phyloP scores from a whole-genome alignment of 2,888 invertebrate genomes.

The Cephus runcator region DNA sequence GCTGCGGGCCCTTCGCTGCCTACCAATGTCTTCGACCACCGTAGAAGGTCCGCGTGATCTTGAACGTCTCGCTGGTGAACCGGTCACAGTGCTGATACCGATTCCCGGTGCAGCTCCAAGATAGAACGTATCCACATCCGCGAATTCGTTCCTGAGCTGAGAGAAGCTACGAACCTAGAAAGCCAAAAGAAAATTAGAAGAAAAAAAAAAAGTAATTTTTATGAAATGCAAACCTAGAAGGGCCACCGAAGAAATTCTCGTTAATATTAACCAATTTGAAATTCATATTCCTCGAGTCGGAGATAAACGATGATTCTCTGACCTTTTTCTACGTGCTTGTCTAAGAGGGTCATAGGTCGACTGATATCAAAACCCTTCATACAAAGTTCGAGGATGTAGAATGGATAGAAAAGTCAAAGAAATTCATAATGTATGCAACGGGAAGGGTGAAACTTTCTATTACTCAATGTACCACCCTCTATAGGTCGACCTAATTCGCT shows the following conservation, averaged over 20 bases:
- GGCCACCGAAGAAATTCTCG: background rate
- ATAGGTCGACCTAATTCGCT: too few relatives aligned
- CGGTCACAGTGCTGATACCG: constrained; percentile 63
- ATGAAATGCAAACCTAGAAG: too few relatives aligned
- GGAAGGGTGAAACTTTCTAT: too few relatives aligned
- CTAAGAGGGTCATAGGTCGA: constrained; percentile 14
- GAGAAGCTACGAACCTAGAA: constrained; percentile 90
- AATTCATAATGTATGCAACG: too few relatives aligned
- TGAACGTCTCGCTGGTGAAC: constrained; percentile 76
- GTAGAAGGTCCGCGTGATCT: constrained; percentile 70
- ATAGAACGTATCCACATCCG: constrained; percentile 92
- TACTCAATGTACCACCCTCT: too few relatives aligned
- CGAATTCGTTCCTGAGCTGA: constrained; percentile 91
- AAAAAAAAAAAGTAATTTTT: too few relatives aligned
- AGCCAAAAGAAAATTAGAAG: too few relatives aligned
- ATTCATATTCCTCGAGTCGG: constrained; percentile 62
- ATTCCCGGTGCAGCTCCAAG: constrained; percentile 71
- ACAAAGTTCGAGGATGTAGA: too few relatives aligned
- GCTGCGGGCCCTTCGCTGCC: constrained; percentile 78
- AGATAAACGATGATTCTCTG: constrained; percentile 49
- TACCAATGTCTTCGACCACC: constrained; percentile 68
- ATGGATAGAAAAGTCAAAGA: too few relatives aligned
- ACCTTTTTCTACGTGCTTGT: constrained; percentile 49
- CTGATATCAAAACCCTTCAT: too few relatives aligned
- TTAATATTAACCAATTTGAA: constrained; percentile 59